Evolutionary conservation across 2,888 invertebrate species (phyloP).

Genomic region (Perdita meconis): DNA sequence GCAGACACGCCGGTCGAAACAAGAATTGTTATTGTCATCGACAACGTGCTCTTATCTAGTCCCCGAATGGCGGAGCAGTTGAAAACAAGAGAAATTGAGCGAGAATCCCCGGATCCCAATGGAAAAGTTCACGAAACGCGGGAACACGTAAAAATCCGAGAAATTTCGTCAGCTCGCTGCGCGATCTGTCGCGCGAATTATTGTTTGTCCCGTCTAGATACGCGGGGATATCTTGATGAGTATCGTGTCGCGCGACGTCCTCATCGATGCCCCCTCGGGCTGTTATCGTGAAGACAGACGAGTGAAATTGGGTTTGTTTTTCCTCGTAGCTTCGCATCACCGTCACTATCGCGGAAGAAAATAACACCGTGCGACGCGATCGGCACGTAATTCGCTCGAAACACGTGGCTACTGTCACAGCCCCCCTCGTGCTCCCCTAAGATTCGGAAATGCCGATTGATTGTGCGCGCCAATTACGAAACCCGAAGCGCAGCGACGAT

Average conservation of each 20-base stretch:
- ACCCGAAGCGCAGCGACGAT: not conserved
- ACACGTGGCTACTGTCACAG: no score
- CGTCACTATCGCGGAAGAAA: not conserved
- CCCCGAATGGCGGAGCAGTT: not conserved
- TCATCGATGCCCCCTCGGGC: not conserved
- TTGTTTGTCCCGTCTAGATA: conserved; percentile 5
- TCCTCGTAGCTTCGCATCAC: not conserved
- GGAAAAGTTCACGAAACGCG: conserved; percentile 32
- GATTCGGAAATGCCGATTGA: not conserved
- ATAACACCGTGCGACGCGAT: conserved; percentile 1
- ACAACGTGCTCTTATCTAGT: conserved; percentile 19
- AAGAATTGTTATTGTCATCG: not conserved
- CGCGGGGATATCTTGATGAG: conserved; percentile 4
- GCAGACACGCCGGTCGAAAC: not conserved
- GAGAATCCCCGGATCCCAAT: conserved; percentile 17
- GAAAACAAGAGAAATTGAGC: conserved; percentile 37
- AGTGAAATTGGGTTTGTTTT: not conserved
- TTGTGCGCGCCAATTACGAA: not conserved
- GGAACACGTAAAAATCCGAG: conserved; percentile 21
- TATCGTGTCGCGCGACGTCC: not conserved
- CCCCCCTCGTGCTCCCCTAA: no score
- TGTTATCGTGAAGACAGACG: conserved; percentile 3
- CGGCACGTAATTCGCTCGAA: not conserved
- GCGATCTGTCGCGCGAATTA: not conserved
- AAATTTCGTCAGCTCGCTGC: conserved; percentile 38